Evolutionary conservation across 1,140 invertebrate genomes (phyloP).

Genomic region (Aradophagus sp.): DNA sequence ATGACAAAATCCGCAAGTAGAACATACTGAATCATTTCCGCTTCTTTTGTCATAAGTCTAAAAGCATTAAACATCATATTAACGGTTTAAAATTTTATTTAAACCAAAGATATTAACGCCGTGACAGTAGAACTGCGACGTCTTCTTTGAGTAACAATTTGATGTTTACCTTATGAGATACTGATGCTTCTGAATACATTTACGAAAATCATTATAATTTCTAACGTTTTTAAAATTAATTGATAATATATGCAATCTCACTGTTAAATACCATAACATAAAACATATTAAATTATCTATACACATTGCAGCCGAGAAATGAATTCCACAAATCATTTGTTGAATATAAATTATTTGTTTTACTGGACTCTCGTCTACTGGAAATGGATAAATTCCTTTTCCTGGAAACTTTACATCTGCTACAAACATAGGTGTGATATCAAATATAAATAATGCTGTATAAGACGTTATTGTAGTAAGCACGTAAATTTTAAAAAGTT

Average conservation of each 20-base stretch:
- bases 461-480: no score
- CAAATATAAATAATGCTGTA: no score
- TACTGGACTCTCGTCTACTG: slow-evolving; percentile 35
- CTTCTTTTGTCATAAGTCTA: no score
- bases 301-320: slow-evolving; percentile 51
- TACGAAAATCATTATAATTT: slow-evolving; percentile 34
- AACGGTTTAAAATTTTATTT: no score
- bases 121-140: no score
- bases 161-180: slow-evolving; percentile 45
- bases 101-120: no score
- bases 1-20: no score
- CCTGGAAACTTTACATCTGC: slow-evolving; percentile 53
- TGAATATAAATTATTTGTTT: slow-evolving; percentile 61
- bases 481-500: no score
- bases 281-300: slow-evolving; percentile 57
- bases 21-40: no score
- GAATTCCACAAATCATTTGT: slow-evolving; percentile 59
- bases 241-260: slow-evolving; percentile 57
- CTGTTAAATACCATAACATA: slow-evolving; percentile 58
- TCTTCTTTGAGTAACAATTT: no score
- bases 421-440: slow-evolving; percentile 49
- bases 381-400: slow-evolving; percentile 63
- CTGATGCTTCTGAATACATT: slow-evolving; percentile 58
- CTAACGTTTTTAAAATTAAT: slow-evolving; percentile 33
- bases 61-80: no score